Evolutionary conservation across 2,797 vertebrate genomes (phyloP), one percentile per base, ranked within the genome.

Genomic region (Sebastes variabilis): DNA sequence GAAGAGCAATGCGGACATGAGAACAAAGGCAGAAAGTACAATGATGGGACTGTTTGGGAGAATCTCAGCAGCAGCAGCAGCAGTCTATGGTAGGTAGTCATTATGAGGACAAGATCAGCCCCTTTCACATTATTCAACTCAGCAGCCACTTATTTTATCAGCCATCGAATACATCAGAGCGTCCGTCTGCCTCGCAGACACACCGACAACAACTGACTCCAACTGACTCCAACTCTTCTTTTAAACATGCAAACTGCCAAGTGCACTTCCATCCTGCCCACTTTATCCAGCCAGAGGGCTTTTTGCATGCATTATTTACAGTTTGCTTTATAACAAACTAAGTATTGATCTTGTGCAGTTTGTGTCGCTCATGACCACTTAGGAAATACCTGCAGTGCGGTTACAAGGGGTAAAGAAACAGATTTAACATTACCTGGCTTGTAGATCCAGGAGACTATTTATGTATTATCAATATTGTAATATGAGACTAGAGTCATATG

Each of bases 301-400:
- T 85, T 88, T 69, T 84, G 54, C 85, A 91, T 94, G 75, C 55
- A 93, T 94, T 93, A 93, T 94, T 93, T 79, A 93, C 72, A 77
- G 75, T 27, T 66, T 25, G 68, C 77, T 75, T 85, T 84, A 69
- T 68, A 71, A 78, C 24, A 76, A 88, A 82, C 66, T 29, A 27
- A 49, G 32, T 22, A 89, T 90, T 20, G 72, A 91, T 86, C 55
- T 59, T 52, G 20, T 11, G 36, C 59, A 76, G 67, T 82, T 60
- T 42, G 30, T 80, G 56, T 66, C 29, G 79, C 55, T 77, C 72
- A 36, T 62, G 49, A 61, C 30, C 66, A 86, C 81, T 87, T 80
- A 77, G 69, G 70, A 80, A 72, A 78, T 52, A 80, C 18, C 73
- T 81, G 77, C 71, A 68, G 54, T 14, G 18, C 52, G 20, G 64